Evolutionary conservation across 2,113 vertebrate genomes (phyloP), one percentile per base, ranked within the genome.

Genomic region (Cnemophilus loriae): DNA sequence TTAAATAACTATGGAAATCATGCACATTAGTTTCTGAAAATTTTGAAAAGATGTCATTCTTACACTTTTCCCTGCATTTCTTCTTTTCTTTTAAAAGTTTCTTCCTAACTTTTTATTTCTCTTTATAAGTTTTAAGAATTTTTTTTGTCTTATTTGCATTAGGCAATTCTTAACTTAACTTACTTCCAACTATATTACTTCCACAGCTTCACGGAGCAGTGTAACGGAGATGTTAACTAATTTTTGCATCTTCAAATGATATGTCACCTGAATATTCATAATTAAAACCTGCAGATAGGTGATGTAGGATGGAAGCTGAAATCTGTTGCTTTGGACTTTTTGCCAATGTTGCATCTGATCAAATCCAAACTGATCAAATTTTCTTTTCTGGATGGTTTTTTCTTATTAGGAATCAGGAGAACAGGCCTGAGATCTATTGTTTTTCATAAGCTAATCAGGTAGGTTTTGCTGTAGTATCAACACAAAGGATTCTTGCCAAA

Each of bases 41-140:
- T 59, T 3, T 28, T 11, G 20, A 75, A 50, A 64, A 41, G 0
- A 33, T 46, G 2, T 2, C 30, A 11, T 65, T 24, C 39, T 42
- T 63, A 8, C 4, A 22, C 4, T 13, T 32, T 78, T 84, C 4
- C 15, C 16, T 71, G 6, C 2, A 2, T 77, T 92, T 22, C 18
- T 63, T 77, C 16, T 13, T 88, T 13, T 46, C n/a, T 71, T 52
- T 55, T 69, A 0, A 2, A 39, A 30, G 13, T 63, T 67, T 50
- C 11, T 37, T 42, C 9, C 50, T 35, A 44, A 33, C 8, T 50
- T 75, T 57, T 39, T n/a, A 35, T 68, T 61, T 68, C 17, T 44
- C 13, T 55, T 74, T 56, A 1, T 2, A 46, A 46, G 3, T 44
- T 35, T 64, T 23, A 85, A 63, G 22, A 26, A 17, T 20, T 19